These are phyloP conservation scores for Symphodus melops DNA, from an alignment of 2,113 vertebrate species.

Conservation along the genomic window DNA sequence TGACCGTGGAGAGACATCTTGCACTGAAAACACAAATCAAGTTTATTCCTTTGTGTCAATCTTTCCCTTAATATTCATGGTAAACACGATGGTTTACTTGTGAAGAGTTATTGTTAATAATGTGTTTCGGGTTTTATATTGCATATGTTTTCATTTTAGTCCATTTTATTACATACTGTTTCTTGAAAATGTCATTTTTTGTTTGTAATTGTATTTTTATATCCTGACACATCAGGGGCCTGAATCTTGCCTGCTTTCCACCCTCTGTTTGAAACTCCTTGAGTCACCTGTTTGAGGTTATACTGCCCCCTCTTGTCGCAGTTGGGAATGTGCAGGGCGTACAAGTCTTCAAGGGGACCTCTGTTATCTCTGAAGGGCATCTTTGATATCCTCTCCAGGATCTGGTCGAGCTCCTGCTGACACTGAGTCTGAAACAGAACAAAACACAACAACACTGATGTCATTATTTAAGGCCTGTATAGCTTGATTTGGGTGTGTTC, in stretches of 20 bases:
- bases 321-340: conserved; percentile 96
- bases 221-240: too few species aligned
- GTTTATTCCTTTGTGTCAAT: neutral
- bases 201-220: too few species aligned
- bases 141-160: too few species aligned
- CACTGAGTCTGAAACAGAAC: conserved; percentile 87
- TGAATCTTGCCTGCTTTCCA: too few species aligned
- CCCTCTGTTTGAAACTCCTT: neutral
- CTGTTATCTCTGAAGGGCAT: conserved; percentile 95
- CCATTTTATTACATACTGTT: too few species aligned
- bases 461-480: neutral
- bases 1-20: conserved; percentile 98
- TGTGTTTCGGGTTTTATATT: too few species aligned
- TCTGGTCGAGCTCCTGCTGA: conserved; percentile 96
- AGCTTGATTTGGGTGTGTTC: neutral
- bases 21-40: conserved; percentile 84
- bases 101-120: neutral
- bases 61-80: too few species aligned
- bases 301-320: conserved; percentile 96
- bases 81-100: neutral
- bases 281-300: conserved; percentile 95
- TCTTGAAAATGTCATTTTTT: too few species aligned
- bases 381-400: conserved; percentile 94
- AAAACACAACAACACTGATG: conserved; percentile 19
- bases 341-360: conserved; percentile 95